phyloP scores from a whole-genome alignment of 1,140 invertebrate genomes.

The Aphaenogaster rudis region DNA sequence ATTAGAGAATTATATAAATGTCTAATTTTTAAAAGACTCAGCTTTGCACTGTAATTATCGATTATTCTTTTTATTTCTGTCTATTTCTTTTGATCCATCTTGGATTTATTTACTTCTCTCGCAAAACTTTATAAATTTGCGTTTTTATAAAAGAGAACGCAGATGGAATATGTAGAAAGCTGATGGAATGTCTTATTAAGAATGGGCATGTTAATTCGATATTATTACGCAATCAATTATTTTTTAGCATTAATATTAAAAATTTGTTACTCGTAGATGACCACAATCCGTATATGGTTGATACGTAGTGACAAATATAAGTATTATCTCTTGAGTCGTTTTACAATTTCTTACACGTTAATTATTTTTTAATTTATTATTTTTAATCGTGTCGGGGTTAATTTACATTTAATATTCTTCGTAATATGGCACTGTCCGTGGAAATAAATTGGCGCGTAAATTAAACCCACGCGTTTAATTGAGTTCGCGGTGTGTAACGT shows the following conservation, averaged over 20 bases:
- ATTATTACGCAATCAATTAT: too few species aligned
- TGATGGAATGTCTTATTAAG: background rate
- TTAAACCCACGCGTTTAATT: conserved; percentile 22
- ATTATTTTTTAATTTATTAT: background rate
- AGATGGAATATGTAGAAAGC: background rate
- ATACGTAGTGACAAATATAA: too few species aligned
- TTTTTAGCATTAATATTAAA: too few species aligned
- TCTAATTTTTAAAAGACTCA: background rate
- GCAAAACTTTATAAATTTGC: background rate
- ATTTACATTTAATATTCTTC: conserved; percentile 16
- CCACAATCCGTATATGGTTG: too few species aligned
- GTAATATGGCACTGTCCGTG: background rate
- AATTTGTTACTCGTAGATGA: too few species aligned
- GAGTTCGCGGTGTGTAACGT: background rate
- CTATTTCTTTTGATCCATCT: background rate
- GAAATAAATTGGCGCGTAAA: conserved; percentile 19
- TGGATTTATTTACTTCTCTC: background rate
- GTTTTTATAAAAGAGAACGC: background rate
- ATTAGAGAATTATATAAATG: background rate
- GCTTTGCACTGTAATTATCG: background rate
- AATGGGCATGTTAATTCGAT: too few species aligned
- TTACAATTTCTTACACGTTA: too few species aligned
- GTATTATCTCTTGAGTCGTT: too few species aligned
- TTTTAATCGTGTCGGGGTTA: background rate
- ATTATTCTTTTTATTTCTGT: background rate